Conservation (phyloP, 35 echinoderm and acorn worm genomes). For the Anneissia japonica region DNA sequence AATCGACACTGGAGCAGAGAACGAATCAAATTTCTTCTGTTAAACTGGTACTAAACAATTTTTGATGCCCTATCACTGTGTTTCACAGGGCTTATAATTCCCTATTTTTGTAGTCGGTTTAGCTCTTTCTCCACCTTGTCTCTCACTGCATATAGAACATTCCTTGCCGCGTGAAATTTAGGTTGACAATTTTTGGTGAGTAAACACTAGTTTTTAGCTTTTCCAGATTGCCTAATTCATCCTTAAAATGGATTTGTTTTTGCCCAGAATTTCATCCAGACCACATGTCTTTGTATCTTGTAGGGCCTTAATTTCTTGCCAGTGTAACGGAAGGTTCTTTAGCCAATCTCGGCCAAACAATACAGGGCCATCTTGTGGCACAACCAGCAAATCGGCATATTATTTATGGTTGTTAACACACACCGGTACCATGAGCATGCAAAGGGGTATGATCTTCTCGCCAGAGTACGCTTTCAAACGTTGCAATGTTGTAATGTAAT, state of each 20-base stretch:
- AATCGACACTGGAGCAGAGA: no score
- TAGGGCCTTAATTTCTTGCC: no score
- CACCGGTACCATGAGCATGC: not conserved
- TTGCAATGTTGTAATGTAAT: not conserved
- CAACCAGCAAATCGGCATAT: not conserved
- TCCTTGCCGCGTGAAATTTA: not conserved
- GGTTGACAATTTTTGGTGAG: not conserved
- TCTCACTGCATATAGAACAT: not conserved
- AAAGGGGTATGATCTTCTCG: not conserved
- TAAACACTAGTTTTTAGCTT: constrained; percentile 3
- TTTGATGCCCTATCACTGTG: constrained; percentile 28
- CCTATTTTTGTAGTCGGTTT: not conserved
- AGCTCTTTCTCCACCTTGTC: constrained; percentile 5
- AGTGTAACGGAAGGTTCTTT: not conserved
- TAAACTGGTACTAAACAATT: no score
- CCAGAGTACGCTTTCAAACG: constrained; percentile 18
- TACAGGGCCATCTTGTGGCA: not conserved
- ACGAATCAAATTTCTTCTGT: no score
- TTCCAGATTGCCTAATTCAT: constrained; percentile 1
- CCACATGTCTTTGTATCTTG: constrained; percentile 26
- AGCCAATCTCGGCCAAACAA: constrained; percentile 24
- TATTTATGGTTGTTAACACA: not conserved
- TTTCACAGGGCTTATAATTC: constrained; percentile 8
- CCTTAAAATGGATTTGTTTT: not conserved
- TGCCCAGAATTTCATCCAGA: not conserved